Evolutionary conservation across 37 sponge, comb jelly and placozoan genomes (phyloP).

Genomic region (Mnemiopsis leidyi): DNA sequence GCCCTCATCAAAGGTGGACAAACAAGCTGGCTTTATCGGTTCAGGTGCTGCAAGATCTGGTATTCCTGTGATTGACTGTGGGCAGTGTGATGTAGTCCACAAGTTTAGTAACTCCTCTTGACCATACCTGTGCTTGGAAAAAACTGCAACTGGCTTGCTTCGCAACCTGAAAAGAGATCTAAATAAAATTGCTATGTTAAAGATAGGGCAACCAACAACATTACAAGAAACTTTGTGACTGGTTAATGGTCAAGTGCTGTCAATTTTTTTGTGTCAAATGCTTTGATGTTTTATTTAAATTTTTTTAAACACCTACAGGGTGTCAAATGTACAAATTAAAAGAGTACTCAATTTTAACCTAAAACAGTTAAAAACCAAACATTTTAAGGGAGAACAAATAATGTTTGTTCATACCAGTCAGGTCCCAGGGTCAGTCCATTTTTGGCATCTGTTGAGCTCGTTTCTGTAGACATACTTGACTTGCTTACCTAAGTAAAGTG

Average conservation of each 20-base stretch:
- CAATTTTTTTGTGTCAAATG: neutral
- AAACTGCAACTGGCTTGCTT: constrained; percentile 36
- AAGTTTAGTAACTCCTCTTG: constrained; percentile 24
- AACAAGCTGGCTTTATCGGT: constrained; percentile 10
- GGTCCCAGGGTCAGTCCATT: constrained; percentile 27
- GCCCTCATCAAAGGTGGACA: neutral
- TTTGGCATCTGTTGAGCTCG: neutral
- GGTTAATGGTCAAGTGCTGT: neutral
- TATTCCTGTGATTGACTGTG: neutral
- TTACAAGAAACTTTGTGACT: neutral
- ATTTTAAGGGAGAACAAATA: neutral
- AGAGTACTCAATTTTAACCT: neutral
- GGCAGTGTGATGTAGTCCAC: neutral
- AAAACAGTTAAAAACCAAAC: neutral
- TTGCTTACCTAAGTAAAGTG: neutral
- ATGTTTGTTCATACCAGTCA: neutral
- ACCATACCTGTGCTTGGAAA: constrained; percentile 49
- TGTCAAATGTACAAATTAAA: neutral
- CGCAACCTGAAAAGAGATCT: neutral
- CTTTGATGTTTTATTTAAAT: too few relatives aligned
- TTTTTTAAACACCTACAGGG: neutral
- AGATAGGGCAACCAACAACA: neutral
- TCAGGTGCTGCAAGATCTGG: constrained; percentile 12
- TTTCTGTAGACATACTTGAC: constrained; percentile 17
- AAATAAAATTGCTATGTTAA: too few relatives aligned